Conservation (phyloP, 2,888 invertebrate species). For the Corythucha ciliata region DNA sequence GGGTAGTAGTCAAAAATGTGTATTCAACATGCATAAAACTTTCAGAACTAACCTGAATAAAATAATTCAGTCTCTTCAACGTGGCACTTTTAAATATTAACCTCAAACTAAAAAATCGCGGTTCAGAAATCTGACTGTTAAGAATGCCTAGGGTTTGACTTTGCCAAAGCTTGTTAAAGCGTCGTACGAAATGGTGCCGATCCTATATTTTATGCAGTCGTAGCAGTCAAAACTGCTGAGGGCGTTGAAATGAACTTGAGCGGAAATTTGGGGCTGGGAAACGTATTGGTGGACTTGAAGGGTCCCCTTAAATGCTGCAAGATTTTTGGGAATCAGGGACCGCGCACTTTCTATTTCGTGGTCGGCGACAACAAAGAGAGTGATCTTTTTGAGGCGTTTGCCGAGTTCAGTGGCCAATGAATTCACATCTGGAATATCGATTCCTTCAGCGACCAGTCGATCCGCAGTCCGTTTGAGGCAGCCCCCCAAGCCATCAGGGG, state of each 20-base stretch:
- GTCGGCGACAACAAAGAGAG: not conserved
- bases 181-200: too few species aligned
- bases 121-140: too few species aligned
- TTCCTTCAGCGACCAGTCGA: conserved; percentile 20
- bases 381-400: not conserved
- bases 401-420: not conserved
- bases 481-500: conserved; percentile 39
- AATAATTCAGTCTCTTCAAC: too few species aligned
- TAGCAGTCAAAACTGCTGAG: not conserved
- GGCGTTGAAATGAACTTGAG: not conserved
- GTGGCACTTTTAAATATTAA: too few species aligned
- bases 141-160: too few species aligned
- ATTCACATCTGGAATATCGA: conserved; percentile 21
- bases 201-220: too few species aligned
- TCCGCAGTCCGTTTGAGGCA: conserved; percentile 36
- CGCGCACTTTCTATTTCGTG: not conserved
- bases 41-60: too few species aligned
- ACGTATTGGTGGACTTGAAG: conserved; percentile 7
- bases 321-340: not conserved
- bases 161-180: too few species aligned
- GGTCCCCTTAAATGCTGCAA: conserved; percentile 2
- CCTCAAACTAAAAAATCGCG: too few species aligned
- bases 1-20: too few species aligned
- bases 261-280: not conserved
- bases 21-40: too few species aligned